Percentiles rank a stretch among this genome's conserved stretches.
Evolutionary conservation across 2,797 vertebrate species (phyloP).

Genomic region (Cynodonichthys magdalenae): DNA sequence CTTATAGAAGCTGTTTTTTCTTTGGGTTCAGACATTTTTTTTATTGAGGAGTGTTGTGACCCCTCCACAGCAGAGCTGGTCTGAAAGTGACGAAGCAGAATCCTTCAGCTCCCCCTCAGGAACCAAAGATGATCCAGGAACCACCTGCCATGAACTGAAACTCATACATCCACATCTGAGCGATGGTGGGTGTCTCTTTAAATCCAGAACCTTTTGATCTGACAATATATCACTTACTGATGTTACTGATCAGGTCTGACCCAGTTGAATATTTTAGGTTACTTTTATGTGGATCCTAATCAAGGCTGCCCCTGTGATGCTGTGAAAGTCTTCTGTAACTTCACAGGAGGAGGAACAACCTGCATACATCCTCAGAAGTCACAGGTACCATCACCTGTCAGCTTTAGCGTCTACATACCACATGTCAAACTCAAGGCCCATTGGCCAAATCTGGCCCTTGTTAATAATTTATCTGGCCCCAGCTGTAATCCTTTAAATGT

Average conservation of each 20-base stretch:
- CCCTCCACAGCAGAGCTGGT: slow-evolving; percentile 26
- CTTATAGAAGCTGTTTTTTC: slow-evolving; percentile 14
- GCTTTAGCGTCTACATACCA: no score
- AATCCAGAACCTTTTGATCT: not conserved
- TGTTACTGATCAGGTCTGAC: not conserved
- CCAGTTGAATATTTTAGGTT: slow-evolving; percentile 61
- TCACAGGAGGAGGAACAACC: slow-evolving; percentile 81
- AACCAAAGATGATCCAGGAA: slow-evolving; percentile 75
- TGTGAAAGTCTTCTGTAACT: slow-evolving; percentile 81
- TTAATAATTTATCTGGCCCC: no score
- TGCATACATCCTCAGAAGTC: slow-evolving; percentile 74
- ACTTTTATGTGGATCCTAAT: slow-evolving; percentile 84
- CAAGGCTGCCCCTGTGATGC: slow-evolving; percentile 81
- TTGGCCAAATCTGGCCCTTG: no score
- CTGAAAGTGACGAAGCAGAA: slow-evolving; percentile 41
- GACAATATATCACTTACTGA: not conserved
- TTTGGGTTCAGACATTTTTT: not conserved
- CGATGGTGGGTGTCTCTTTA: slow-evolving; percentile 65
- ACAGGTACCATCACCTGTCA: slow-evolving; percentile 55
- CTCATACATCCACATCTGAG: slow-evolving; percentile 69
- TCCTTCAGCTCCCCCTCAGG: slow-evolving; percentile 59
- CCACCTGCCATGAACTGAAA: slow-evolving; percentile 78
- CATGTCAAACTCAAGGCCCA: no score
- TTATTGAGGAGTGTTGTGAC: not conserved
- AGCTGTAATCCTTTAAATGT: no score